phyloP scores from a whole-genome alignment of 1,140 invertebrate genomes.

The Antheraea pernyi region DNA sequence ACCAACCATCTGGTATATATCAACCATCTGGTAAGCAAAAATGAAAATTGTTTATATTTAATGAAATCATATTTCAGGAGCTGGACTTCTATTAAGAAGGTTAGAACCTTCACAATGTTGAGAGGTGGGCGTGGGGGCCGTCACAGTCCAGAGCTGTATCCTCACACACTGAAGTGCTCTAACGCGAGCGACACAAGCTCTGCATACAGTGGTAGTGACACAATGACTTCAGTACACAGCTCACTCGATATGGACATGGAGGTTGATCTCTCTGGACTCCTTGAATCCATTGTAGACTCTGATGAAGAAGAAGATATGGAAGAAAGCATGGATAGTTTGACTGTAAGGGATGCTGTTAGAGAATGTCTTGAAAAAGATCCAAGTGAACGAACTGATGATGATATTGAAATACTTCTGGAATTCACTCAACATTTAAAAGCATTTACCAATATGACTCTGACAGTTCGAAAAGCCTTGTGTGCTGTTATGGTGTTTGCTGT shows the following conservation, averaged over 20 bases:
- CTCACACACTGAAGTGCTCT: slow-evolving; percentile 92
- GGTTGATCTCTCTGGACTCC: slow-evolving; percentile 94
- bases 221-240: slow-evolving; percentile 95
- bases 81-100: slow-evolving; percentile 48
- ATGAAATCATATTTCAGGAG: slow-evolving; percentile 44
- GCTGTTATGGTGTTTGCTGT: slow-evolving; percentile 98
- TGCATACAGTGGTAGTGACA: slow-evolving; percentile 96
- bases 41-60: neutral
- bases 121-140: slow-evolving; percentile 77
- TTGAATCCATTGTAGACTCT: slow-evolving; percentile 97
- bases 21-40: no score
- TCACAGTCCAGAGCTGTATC: slow-evolving; percentile 84
- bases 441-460: slow-evolving; percentile 95
- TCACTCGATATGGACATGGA: slow-evolving; percentile 93
- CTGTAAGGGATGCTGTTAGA: slow-evolving; percentile 94
- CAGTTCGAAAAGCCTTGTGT: slow-evolving; percentile 94
- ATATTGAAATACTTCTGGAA: slow-evolving; percentile 96
- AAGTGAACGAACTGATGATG: slow-evolving; percentile 94
- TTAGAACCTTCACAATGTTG: slow-evolving; percentile 76
- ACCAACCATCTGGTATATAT: no score
- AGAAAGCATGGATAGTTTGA: slow-evolving; percentile 94
- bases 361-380: slow-evolving; percentile 99
- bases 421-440: slow-evolving; percentile 98
- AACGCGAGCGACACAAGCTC: slow-evolving; percentile 97
- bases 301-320: slow-evolving; percentile 96